Conservation (phyloP, 2,797 vertebrate genomes). For the Xenopus petersii region DNA sequence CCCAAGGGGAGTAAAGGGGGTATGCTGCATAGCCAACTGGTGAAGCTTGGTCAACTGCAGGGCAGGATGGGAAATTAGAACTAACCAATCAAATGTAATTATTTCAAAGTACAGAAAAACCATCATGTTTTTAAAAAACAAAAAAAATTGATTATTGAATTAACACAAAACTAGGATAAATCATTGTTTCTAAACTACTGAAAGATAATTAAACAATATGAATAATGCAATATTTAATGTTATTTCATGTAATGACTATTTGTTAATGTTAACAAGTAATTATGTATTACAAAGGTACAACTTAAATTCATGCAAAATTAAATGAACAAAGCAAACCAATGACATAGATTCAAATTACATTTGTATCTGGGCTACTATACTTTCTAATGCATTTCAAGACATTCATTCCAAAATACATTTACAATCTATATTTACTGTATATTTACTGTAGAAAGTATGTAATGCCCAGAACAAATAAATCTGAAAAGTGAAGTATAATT, state of each 20-base stretch:
- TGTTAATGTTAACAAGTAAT: slow-evolving; percentile 61
- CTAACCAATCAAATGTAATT: slow-evolving; percentile 96
- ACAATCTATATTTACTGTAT: slow-evolving; percentile 18
- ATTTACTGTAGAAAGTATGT: slow-evolving; percentile 59
- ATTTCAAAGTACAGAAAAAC: slow-evolving; percentile 89
- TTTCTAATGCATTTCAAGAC: slow-evolving; percentile 53
- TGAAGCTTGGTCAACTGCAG: slow-evolving; percentile 99
- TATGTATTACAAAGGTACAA: slow-evolving; percentile 55
- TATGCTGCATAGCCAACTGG: slow-evolving; percentile 99
- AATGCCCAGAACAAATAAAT: slow-evolving; percentile 66
- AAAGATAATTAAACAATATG: slow-evolving; percentile 56
- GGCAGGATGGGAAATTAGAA: slow-evolving; percentile 97
- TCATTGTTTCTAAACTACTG: slow-evolving; percentile 55
- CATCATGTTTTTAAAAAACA: slow-evolving; percentile 68
- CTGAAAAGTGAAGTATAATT: slow-evolving; percentile 53
- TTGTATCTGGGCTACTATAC: slow-evolving; percentile 65
- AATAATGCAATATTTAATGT: slow-evolving; percentile 57
- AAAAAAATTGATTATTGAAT: slow-evolving; percentile 62
- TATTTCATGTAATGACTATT: slow-evolving; percentile 61
- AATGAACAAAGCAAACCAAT: slow-evolving; percentile 30
- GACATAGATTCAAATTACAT: slow-evolving; percentile 50
- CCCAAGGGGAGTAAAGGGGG: slow-evolving; percentile 97
- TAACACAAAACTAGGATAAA: slow-evolving; percentile 55
- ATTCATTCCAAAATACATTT: slow-evolving; percentile 36
- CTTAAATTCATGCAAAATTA: slow-evolving; percentile 60